Percentiles rank a stretch among this genome's conserved stretches.
Conservation (phyloP, 2,888 invertebrate species). For the Machimus atricapillus region DNA sequence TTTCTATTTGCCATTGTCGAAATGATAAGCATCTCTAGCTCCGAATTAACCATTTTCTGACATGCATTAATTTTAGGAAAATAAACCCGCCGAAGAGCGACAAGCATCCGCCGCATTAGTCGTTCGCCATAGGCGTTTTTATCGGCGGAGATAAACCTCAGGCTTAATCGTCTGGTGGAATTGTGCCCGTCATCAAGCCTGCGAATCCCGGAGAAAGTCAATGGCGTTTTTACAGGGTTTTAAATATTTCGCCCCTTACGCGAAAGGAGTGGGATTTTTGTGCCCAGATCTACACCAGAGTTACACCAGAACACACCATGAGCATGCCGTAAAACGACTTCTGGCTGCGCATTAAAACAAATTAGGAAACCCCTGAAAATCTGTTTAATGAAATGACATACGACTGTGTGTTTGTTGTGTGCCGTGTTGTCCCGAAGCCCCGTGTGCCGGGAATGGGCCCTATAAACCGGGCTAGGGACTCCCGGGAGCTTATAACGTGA, state of each 20-base stretch:
- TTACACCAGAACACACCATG: background rate
- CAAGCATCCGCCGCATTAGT: background rate
- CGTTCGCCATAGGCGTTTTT: slow-evolving; percentile 5
- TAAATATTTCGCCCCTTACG: slow-evolving; percentile 4
- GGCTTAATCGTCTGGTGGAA: background rate
- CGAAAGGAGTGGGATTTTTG: background rate
- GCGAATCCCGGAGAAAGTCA: background rate
- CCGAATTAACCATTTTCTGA: background rate
- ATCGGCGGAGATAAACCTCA: background rate
- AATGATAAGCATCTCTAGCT: background rate
- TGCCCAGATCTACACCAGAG: background rate
- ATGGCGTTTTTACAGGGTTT: slow-evolving; percentile 10
- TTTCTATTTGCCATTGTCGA: background rate
- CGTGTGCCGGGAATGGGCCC: background rate
- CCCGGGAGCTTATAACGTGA: background rate
- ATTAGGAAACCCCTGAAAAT: slow-evolving; percentile 15
- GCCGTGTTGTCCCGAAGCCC: background rate
- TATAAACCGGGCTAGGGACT: background rate
- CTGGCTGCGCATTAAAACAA: background rate
- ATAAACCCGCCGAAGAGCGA: background rate
- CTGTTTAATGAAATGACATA: slow-evolving; percentile 26
- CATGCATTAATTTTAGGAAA: background rate
- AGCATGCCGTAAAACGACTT: background rate
- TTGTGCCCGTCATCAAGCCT: background rate
- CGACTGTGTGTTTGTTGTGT: background rate